Percentiles rank a stretch among this genome's conserved stretches.
Conservation (phyloP, 2,113 vertebrate species). For the Aphelocoma coerulescens region DNA sequence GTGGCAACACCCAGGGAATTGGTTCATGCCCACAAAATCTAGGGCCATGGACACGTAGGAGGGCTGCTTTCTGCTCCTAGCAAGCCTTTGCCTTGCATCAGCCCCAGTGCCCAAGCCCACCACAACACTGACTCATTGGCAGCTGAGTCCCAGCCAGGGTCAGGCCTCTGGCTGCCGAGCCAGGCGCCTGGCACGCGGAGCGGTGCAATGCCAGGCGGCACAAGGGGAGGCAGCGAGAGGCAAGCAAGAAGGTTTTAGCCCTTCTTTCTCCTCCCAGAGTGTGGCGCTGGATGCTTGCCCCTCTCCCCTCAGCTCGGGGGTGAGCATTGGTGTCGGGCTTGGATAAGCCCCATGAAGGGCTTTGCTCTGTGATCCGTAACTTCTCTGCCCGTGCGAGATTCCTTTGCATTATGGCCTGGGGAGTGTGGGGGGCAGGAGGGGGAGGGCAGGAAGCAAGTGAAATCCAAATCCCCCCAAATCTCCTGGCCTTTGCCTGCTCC, state of each 20-base stretch:
- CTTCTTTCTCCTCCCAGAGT: background rate
- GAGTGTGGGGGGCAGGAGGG: background rate
- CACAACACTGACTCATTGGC: background rate
- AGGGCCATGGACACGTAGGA: rapidly evolving
- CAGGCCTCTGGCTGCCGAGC: background rate
- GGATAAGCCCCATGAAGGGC: background rate
- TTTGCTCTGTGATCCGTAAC: slow-evolving; percentile 35
- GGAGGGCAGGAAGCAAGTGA: slow-evolving; percentile 57
- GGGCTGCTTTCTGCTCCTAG: background rate
- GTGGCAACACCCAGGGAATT: background rate
- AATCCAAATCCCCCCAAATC: slow-evolving; percentile 68
- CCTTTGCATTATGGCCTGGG: background rate
- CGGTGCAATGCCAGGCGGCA: rapidly evolving
- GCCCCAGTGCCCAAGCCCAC: background rate
- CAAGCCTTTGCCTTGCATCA: background rate
- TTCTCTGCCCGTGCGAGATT: slow-evolving; percentile 31
- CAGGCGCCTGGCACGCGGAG: background rate
- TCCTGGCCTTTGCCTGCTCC: slow-evolving; percentile 64
- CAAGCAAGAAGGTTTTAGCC: background rate
- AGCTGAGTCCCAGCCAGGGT: background rate
- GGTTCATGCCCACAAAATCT: background rate
- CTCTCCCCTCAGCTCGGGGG: rapidly evolving
- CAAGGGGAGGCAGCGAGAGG: background rate
- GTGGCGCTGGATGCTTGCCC: background rate
- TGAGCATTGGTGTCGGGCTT: background rate